A percentile compares a stretch with the other conserved stretches of the same genome.
Conservation (phyloP, 2,888 invertebrate genomes). For the Brassicogethes aeneus region DNA sequence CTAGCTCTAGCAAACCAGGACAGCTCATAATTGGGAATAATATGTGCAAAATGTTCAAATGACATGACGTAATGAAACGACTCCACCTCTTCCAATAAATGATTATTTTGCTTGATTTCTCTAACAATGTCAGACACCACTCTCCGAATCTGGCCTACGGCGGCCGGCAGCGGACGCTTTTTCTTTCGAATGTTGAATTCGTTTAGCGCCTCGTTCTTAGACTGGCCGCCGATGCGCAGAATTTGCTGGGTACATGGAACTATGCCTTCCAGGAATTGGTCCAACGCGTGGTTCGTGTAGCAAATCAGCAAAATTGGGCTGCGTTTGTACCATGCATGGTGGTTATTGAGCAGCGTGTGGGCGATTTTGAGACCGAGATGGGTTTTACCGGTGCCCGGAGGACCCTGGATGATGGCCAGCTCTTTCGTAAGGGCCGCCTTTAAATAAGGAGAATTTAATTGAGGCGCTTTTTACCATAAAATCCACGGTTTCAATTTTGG, state of each 20-base stretch:
- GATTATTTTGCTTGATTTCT: slow-evolving; percentile 9
- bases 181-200: slow-evolving; percentile 38
- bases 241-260: slow-evolving; percentile 49
- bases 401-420: slow-evolving; percentile 75
- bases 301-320: slow-evolving; percentile 68
- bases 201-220: slow-evolving; percentile 49
- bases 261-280: slow-evolving; percentile 73
- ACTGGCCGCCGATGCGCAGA: slow-evolving; percentile 61
- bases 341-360: slow-evolving; percentile 54
- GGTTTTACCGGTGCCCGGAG: slow-evolving; percentile 85
- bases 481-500: too few species aligned
- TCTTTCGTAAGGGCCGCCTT: slow-evolving; percentile 61
- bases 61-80: slow-evolving; percentile 32
- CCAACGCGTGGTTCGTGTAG: slow-evolving; percentile 80
- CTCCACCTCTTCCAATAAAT: slow-evolving; percentile 25
- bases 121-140: slow-evolving; percentile 7
- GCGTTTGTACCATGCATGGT: slow-evolving; percentile 39
- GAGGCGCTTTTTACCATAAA: too few species aligned
- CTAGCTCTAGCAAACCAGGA: slow-evolving; percentile 35
- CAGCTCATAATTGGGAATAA: slow-evolving; percentile 23
- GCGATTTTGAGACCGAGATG: slow-evolving; percentile 69
- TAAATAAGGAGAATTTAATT: slow-evolving; percentile 45
- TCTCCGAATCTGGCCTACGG: slow-evolving; percentile 12
- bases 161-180: slow-evolving; percentile 2
- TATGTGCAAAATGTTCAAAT: slow-evolving; percentile 19